Percentiles rank a stretch among this genome's conserved stretches.
These are phyloP conservation scores for Saccostrea glomerata DNA, from an alignment of 1,140 invertebrate genomes.

Conservation along the genomic window DNA sequence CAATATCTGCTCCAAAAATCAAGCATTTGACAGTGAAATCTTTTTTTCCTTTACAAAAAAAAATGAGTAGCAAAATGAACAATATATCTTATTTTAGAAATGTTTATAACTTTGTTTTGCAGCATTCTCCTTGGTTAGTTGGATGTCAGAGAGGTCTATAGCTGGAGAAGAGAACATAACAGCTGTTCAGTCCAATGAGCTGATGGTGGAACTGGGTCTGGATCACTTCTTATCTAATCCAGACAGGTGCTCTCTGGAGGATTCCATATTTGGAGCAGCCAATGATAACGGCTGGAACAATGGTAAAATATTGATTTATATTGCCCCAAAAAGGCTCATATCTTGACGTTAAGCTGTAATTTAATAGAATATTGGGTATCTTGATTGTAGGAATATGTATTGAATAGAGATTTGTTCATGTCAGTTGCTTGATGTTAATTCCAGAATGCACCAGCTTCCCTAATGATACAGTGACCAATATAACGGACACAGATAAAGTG, in stretches of 20 bases:
- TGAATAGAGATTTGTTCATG: too few species aligned
- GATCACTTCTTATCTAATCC: conserved; percentile 44
- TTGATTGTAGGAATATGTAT: too few species aligned
- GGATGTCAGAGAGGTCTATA: conserved; percentile 42
- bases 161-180: conserved; percentile 17
- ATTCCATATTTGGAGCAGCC: conserved; percentile 21
- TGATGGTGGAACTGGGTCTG: conserved; percentile 50
- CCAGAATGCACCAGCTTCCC: conserved; percentile 47
- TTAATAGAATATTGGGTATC: too few species aligned
- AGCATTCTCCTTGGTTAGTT: conserved; percentile 48
- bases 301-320: conserved; percentile 42
- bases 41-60: too few species aligned
- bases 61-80: background rate
- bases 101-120: background rate
- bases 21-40: too few species aligned
- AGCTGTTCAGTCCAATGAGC: conserved; percentile 39
- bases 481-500: background rate
- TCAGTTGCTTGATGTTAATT: background rate
- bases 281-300: conserved; percentile 55
- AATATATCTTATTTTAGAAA: background rate
- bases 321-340: background rate
- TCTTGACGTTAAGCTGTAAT: too few species aligned
- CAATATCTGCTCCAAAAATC: too few species aligned
- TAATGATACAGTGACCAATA: background rate
- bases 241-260: conserved; percentile 46